Percentiles rank a stretch among this genome's conserved stretches.
phyloP scores from a whole-genome alignment of 2,797 vertebrate species.

The Denticeps clupeoides region DNA sequence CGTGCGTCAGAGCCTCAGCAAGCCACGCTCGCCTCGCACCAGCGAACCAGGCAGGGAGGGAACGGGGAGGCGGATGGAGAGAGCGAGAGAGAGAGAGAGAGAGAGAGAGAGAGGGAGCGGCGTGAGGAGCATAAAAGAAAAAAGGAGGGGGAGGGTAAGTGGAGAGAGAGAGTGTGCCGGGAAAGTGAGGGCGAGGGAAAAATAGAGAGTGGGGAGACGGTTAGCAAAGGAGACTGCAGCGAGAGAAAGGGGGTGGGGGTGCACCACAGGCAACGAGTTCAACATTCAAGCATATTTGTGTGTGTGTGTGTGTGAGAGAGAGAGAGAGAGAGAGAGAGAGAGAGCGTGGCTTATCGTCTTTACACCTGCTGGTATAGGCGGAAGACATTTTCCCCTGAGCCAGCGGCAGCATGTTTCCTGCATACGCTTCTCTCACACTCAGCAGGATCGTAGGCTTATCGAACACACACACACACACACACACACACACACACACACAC shows the following conservation, averaged over 20 bases:
- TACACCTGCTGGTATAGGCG: slow-evolving; percentile 15
- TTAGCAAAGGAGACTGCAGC: background rate
- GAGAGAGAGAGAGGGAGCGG: background rate
- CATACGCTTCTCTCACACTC: background rate
- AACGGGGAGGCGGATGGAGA: background rate
- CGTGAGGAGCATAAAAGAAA: background rate
- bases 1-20: slow-evolving; percentile 25
- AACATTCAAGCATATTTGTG: background rate
- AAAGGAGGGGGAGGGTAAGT: background rate
- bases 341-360: slow-evolving; percentile 5
- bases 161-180: slow-evolving; percentile 3
- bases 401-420: background rate
- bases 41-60: background rate
- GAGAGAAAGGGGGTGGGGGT: background rate
- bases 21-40: background rate
- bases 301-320: background rate
- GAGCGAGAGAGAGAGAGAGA: background rate
- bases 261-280: background rate
- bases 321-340: background rate
- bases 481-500: background rate
- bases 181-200: slow-evolving; percentile 8
- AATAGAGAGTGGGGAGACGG: background rate
- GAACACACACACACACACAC: background rate
- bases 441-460: background rate
- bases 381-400: slow-evolving; percentile 5